Evolutionary conservation across 2,888 invertebrate genomes (phyloP), one percentile per base, ranked within the genome.

Genomic region (Platycheirus albimanus): DNA sequence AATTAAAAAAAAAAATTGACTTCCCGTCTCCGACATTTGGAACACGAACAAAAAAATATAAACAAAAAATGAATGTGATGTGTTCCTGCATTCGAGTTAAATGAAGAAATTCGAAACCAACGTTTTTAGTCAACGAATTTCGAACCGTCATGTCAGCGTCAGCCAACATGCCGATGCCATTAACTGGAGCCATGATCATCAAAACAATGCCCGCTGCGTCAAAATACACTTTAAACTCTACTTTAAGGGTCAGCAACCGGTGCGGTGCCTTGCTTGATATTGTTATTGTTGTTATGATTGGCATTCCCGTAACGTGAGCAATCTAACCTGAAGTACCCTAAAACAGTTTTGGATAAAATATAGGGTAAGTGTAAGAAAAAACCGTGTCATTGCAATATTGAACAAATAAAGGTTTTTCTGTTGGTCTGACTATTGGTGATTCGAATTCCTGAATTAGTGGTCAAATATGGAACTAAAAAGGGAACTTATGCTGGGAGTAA

Each of bases 81-180:
- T 43, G 30, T 45, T 67, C 47, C 78, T 67, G 74, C 38, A 24
- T 70, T 66, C 80, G 63, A 67, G 66, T 19, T 70, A 81, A 81
- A 52, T 45, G 41, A 13, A 54, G 80, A 52, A 81, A 81, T 81
- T 76, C 61, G 80, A 81, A 61, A 66, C 80, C 52, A 58, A 76
- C 28, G 41, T 43, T 76, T 81, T 54, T 36, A 66, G 49, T 76
- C 75, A 71, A 71, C 76, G 41, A 58, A 81, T 81, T 81, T 71
- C 75, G 61, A 56, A 70, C 47, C 52, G 80, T n/a, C n/a, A n/a
- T n/a, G n/a, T n/a, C n/a, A n/a, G n/a, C n/a, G n/a, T 81, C 80
- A 81, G 80, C 70, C 80, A 81, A 66, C 80, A 81, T 76, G 58
- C 75, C 80, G 75, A 11, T 71, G 54, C 17, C 75, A 81, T 81